Evolutionary conservation across 2,797 vertebrate species (phyloP).

Genomic region (Sebastes steindachneri): DNA sequence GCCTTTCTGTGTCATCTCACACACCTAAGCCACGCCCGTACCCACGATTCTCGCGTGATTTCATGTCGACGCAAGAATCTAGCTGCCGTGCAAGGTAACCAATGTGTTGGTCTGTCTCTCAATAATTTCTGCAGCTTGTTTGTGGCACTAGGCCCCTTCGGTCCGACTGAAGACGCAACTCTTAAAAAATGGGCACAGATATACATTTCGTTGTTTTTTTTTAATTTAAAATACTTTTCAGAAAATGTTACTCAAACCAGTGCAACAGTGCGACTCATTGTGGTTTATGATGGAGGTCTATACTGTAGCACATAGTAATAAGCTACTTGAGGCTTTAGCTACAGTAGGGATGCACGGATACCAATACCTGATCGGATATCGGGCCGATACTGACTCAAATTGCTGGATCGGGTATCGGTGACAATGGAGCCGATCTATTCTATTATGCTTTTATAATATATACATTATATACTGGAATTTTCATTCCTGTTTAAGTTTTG

Average conservation of each 20-base stretch:
- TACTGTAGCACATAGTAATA: background rate
- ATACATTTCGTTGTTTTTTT: background rate
- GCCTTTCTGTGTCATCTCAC: too few relatives aligned
- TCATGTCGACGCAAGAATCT: too few relatives aligned
- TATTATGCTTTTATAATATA: too few relatives aligned
- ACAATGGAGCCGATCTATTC: too few relatives aligned
- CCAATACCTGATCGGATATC: too few relatives aligned
- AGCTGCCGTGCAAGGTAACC: background rate
- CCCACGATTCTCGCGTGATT: too few relatives aligned
- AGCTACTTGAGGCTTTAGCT: background rate
- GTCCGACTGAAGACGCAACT: background rate
- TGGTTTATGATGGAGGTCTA: background rate
- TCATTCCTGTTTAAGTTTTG: too few relatives aligned
- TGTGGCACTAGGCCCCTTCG: background rate
- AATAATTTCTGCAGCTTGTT: background rate
- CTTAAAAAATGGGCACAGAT: background rate
- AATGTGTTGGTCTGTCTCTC: background rate
- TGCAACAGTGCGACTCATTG: background rate
- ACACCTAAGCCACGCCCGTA: too few relatives aligned
- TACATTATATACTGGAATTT: too few relatives aligned
- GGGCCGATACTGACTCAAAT: too few relatives aligned
- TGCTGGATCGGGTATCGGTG: too few relatives aligned
- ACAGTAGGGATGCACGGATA: too few relatives aligned
- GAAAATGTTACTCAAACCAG: slow-evolving; percentile 6
- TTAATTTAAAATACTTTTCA: background rate